phyloP scores from a whole-genome alignment of 2,797 vertebrate genomes.

The Spondyliosoma cantharus region DNA sequence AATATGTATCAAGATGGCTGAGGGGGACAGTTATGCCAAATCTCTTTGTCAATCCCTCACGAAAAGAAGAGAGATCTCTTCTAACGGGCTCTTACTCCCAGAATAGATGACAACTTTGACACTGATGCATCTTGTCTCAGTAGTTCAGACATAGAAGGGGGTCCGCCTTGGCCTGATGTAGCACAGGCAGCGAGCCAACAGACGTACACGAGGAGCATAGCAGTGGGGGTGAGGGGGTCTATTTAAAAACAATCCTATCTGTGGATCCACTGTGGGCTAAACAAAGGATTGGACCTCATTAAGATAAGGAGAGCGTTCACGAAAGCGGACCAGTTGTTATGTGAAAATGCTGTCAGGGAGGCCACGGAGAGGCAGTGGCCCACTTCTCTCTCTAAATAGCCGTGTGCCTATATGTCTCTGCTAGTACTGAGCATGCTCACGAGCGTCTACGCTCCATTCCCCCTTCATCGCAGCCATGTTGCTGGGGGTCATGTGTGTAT shows the following conservation, averaged over 20 bases:
- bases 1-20: conserved; percentile 45
- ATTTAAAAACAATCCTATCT: conserved; percentile 78
- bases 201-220: conserved; percentile 37
- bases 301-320: conserved; percentile 65
- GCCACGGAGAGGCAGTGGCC: conserved; percentile 68
- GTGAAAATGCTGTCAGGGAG: conserved; percentile 61
- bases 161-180: conserved; percentile 46
- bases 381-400: conserved; percentile 59
- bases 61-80: conserved; percentile 36
- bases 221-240: conserved; percentile 1
- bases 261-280: conserved; percentile 73
- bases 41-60: conserved; percentile 51
- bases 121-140: conserved; percentile 66
- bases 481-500: conserved; percentile 64
- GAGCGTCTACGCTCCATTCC: conserved; percentile 30
- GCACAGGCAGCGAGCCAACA: conserved; percentile 51
- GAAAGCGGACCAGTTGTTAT: conserved; percentile 67
- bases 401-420: conserved; percentile 41
- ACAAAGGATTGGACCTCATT: conserved; percentile 78
- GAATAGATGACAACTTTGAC: conserved; percentile 69
- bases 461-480: conserved; percentile 59
- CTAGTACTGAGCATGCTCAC: conserved; percentile 56
- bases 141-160: conserved; percentile 48
- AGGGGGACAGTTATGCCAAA: conserved; percentile 47
- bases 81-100: conserved; percentile 45